phyloP scores from a whole-genome alignment of 2,888 invertebrate genomes.

The Tolmerus cingulatus region DNA sequence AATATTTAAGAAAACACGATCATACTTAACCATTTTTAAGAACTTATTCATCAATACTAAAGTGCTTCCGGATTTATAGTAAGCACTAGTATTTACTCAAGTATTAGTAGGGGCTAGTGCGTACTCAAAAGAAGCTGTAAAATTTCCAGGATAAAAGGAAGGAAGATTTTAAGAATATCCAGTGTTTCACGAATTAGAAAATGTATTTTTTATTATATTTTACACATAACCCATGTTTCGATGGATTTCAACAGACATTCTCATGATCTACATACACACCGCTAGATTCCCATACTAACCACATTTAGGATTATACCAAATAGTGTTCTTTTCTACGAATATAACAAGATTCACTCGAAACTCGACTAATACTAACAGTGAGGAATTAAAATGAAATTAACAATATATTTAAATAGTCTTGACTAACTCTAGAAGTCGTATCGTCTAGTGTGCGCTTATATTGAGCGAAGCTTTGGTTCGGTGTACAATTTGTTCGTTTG shows the following conservation, averaged over 20 bases:
- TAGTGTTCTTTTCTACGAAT: background rate
- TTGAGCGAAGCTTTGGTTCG: constrained; percentile 28
- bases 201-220: constrained; percentile 10
- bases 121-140: no score
- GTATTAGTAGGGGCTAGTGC: no score
- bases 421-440: background rate
- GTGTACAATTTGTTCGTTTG: background rate
- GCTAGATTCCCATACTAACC: constrained; percentile 8
- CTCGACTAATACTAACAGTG: background rate
- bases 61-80: no score
- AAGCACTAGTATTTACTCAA: no score
- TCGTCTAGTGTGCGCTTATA: background rate
- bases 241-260: background rate
- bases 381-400: constrained; percentile 2
- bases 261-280: background rate
- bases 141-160: background rate
- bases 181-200: background rate
- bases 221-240: background rate
- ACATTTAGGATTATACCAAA: background rate
- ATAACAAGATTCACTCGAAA: constrained; percentile 6
- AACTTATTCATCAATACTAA: no score
- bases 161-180: background rate
- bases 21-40: no score
- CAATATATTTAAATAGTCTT: background rate
- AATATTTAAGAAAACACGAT: no score